Base-by-base conservation (phyloP, 2,888 invertebrate genomes). In the Calameuta pallipes region DNA sequence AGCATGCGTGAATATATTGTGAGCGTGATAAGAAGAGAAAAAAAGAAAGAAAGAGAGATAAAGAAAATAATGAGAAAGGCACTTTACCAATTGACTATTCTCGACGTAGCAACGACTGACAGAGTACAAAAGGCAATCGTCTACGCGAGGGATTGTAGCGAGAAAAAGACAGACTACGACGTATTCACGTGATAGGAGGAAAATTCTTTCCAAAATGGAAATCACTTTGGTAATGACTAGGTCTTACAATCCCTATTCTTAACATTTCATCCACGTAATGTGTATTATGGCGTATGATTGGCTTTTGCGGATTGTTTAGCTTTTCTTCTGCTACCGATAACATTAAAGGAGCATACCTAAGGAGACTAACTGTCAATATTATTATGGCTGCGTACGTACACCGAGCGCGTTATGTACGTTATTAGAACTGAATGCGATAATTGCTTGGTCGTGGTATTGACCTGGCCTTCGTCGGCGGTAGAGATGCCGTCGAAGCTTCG, bases 401-500 rank as follows among this genome's bases (percentile, higher is more conserved):
- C 73, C 75, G 71, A 71, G 71, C 71, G 34, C 71, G 9, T 71
- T 71, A 81, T 71, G 71, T 73, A 78, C 70, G 70, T 76, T 23
- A 56, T 90, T 92, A 96, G 91, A 96, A 96, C 89, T 96, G 96
- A 88, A 96, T 96, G 80, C 95, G 94, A 89, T 95, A 96, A 90
- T 95, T 95, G 88, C 94, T 95, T 36, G 94, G 94, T 79, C 94
- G 91, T 70, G 94, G 93, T 88, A 94, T 94, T 37, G 94, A 94
- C 30, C 94, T 93, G 36, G 95, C 92, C 89, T 94, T 95, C 33
- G 94, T 94, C 0, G 94, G 94, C 15, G 95, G 94, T 33, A 95
- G 94, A 6, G 94, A 92, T 36, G 93, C 92, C 79, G 92, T 92
- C 35, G 93, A 93, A 0, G 93, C 93, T 84, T 93, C 93, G 85